phyloP scores from a whole-genome alignment of 2,888 invertebrate species.

The Biston stratarius region DNA sequence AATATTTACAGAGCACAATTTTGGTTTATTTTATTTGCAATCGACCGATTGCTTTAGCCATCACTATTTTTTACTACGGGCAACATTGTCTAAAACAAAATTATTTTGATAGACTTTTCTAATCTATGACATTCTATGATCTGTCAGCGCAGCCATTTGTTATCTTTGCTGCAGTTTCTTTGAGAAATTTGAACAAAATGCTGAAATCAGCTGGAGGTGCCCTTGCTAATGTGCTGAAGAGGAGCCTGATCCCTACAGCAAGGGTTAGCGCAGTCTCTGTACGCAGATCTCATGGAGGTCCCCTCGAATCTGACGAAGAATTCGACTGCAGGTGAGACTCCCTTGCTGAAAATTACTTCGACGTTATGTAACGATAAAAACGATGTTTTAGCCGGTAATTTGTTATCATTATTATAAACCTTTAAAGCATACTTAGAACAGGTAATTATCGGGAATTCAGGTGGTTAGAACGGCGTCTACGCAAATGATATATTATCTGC shows the following conservation, averaged over 20 bases:
- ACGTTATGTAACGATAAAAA: slow-evolving; percentile 83
- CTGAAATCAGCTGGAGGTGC: slow-evolving; percentile 78
- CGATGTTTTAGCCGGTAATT: slow-evolving; percentile 46
- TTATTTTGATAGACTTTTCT: slow-evolving; percentile 42
- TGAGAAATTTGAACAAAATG: slow-evolving; percentile 73
- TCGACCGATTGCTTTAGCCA: background rate
- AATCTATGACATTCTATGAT: slow-evolving; percentile 65
- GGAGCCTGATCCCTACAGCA: slow-evolving; percentile 69
- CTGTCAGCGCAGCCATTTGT: slow-evolving; percentile 75
- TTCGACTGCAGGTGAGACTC: slow-evolving; percentile 90
- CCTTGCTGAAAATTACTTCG: slow-evolving; percentile 55
- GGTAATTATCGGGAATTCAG: background rate
- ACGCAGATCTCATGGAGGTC: slow-evolving; percentile 76
- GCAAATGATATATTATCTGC: slow-evolving; percentile 10
- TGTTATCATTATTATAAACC: slow-evolving; percentile 1
- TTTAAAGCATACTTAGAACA: background rate
- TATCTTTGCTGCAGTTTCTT: slow-evolving; percentile 68
- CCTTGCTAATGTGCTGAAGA: slow-evolving; percentile 73
- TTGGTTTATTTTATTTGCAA: background rate
- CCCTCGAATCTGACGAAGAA: slow-evolving; percentile 92
- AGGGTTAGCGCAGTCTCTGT: slow-evolving; percentile 69
- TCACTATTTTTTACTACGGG: slow-evolving; percentile 3
- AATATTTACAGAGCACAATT: too few relatives aligned
- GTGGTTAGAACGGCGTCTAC: background rate
- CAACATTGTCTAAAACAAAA: background rate